A percentile compares a stretch with the other conserved stretches of the same genome.
Conservation (phyloP, 2,113 vertebrate genomes). For the Falcunculus frontatus region DNA sequence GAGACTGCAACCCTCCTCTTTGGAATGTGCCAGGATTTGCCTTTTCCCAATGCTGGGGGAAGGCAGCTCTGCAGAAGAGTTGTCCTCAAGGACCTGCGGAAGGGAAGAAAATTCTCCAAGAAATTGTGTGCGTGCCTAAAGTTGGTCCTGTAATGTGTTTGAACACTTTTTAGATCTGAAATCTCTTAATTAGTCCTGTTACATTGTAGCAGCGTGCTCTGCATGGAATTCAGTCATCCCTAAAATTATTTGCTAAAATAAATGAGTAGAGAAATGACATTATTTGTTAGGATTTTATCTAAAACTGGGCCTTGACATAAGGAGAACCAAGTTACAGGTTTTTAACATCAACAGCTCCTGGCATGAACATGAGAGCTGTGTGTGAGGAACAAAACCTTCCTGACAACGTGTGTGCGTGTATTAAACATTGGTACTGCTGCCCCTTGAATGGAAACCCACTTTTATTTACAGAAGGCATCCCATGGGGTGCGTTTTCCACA, state of each 20-base stretch:
- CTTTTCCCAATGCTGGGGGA: not conserved
- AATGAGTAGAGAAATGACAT: not conserved
- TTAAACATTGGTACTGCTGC: not conserved
- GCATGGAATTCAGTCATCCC: not conserved
- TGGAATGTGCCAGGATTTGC: not conserved
- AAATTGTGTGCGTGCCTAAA: fast-evolving
- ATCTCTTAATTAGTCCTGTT: not conserved
- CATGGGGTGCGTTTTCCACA: not conserved
- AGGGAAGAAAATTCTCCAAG: not conserved
- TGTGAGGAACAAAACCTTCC: not conserved
- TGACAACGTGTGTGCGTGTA: fast-evolving
- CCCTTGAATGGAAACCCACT: not conserved
- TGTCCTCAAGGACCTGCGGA: not conserved
- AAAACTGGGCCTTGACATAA: not conserved
- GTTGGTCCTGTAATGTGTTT: not conserved
- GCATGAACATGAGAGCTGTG: not conserved
- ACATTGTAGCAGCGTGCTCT: not conserved
- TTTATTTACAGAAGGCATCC: not conserved
- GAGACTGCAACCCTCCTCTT: not conserved
- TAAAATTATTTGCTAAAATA: conserved; percentile 10
- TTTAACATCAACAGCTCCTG: not conserved
- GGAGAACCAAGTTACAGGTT: not conserved
- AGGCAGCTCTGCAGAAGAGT: not conserved
- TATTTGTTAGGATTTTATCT: not conserved
- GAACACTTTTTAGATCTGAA: not conserved